Base-by-base conservation (phyloP, 2,113 vertebrate species). In the Notechis scutatus region DNA sequence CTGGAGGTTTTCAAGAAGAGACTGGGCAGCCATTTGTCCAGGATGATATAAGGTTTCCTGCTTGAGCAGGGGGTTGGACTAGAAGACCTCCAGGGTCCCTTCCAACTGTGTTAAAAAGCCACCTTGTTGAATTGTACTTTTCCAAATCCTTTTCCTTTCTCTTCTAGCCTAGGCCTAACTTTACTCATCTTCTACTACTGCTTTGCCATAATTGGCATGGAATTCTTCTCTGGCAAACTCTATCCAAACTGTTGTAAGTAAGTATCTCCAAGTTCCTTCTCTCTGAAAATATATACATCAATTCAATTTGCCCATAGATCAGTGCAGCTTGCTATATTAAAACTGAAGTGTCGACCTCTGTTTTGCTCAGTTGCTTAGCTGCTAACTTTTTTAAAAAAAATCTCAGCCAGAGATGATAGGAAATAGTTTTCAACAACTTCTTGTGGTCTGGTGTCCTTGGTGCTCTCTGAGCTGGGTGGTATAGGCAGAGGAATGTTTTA, bases 241-340 rank as follows among this genome's bases (percentile, higher is more conserved):
- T 98, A 98, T 96, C 99, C 98, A 0, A 99, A 99, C 98, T 99
- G 99, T 97, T 99, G 99, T 99, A 99, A 98, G 99, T 99, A 96
- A 98, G 99, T 97, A 56, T 14, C 21, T 97, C 45, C 18, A 4
- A n/a, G 2, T 61, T 7, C 23, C 3, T 59, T 61, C 81, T n/a
- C 34, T 56, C 89, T 69, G 11, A 39, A 81, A 85, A 7, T 15
- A 85, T 20, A 74, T 7, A 20, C n/a, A 7, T 34, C 7, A 0
- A 74, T 34, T 39, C 15, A 6, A 6, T 34, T 69, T 34, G 29
- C 29, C 29, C 29, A 18, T 18, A 18, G 64, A n/a, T n/a, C 64
- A 15, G 64, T 69, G 12, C 2, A 5, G 29, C n/a, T 15, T n/a
- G 64, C 64, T 15, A 0, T 69, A 15, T 15, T 15, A n/a, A 29